These are phyloP conservation scores for Bombus ignitus DNA, from an alignment of 1,140 invertebrate genomes.

Conservation along the genomic window DNA sequence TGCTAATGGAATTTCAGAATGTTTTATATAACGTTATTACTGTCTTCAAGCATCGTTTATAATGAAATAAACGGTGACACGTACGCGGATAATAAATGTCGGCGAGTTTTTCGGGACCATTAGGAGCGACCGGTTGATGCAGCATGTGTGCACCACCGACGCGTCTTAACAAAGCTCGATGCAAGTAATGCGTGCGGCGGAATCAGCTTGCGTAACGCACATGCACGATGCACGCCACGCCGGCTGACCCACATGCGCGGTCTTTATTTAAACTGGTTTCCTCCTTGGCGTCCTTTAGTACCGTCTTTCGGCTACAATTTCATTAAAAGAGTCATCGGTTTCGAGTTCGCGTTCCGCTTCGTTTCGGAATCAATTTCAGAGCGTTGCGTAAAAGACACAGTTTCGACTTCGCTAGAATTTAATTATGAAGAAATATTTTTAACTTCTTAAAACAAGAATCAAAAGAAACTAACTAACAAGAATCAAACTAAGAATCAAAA, in stretches of 20 bases:
- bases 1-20: no score
- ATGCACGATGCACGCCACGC: conserved; percentile 71
- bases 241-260: conserved; percentile 81
- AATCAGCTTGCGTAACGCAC: conserved; percentile 74
- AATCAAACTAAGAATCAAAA: no score
- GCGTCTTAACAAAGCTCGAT: conserved; percentile 54
- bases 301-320: conserved; percentile 73
- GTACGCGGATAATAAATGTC: neutral
- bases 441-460: no score
- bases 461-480: no score
- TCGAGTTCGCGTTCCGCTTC: neutral
- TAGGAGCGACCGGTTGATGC: no score
- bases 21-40: neutral
- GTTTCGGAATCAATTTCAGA: neutral
- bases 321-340: conserved; percentile 40
- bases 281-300: conserved; percentile 78
- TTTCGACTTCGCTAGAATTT: neutral
- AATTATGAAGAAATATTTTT: no score
- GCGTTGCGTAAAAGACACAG: neutral
- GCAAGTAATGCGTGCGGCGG: conserved; percentile 52
- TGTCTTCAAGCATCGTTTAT: neutral
- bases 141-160: neutral
- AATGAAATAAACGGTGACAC: neutral
- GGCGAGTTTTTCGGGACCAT: conserved; percentile 8
- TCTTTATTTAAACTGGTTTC: conserved; percentile 83